Evolutionary conservation across 2,888 invertebrate genomes (phyloP).

Genomic region (Pterobdella sp.): DNA sequence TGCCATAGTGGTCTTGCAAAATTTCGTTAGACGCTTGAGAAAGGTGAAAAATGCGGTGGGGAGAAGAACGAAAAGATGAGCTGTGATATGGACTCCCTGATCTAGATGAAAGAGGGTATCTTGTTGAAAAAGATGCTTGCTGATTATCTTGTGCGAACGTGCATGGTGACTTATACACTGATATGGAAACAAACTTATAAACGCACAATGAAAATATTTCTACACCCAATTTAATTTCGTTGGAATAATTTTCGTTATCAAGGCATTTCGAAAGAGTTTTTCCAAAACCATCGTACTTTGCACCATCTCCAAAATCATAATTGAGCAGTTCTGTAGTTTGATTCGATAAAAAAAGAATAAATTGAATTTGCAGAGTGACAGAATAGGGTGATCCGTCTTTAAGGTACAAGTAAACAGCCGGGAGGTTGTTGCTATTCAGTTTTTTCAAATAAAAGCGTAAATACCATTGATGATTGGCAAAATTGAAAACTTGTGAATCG

Average conservation of each 20-base stretch:
- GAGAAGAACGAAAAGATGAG: background rate
- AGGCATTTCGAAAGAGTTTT: slow-evolving; percentile 37
- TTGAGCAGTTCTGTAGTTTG: slow-evolving; percentile 37
- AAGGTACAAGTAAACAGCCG: slow-evolving; percentile 39
- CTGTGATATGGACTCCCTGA: background rate
- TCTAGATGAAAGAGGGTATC: slow-evolving; percentile 14
- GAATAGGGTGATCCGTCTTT: slow-evolving; percentile 33
- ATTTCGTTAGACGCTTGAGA: slow-evolving; percentile 27
- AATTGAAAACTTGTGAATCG: slow-evolving; percentile 37
- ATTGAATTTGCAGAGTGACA: slow-evolving; percentile 35
- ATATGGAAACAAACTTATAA: slow-evolving; percentile 33
- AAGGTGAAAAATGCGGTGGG: background rate
- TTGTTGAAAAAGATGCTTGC: background rate
- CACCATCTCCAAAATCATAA: slow-evolving; percentile 40
- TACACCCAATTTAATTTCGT: slow-evolving; percentile 35
- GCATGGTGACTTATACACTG: slow-evolving; percentile 11
- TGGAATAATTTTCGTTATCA: slow-evolving; percentile 32
- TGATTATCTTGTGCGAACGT: background rate
- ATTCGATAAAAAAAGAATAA: slow-evolving; percentile 35
- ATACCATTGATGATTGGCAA: slow-evolving; percentile 38
- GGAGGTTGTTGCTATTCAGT: slow-evolving; percentile 36
- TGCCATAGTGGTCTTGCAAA: slow-evolving; percentile 40
- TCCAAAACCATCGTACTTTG: slow-evolving; percentile 40
- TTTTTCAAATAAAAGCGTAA: slow-evolving; percentile 38
- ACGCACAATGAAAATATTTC: slow-evolving; percentile 34